These are phyloP conservation scores for Hypercompe scribonia DNA, from an alignment of 2,888 invertebrate genomes.

Conservation along the genomic window DNA sequence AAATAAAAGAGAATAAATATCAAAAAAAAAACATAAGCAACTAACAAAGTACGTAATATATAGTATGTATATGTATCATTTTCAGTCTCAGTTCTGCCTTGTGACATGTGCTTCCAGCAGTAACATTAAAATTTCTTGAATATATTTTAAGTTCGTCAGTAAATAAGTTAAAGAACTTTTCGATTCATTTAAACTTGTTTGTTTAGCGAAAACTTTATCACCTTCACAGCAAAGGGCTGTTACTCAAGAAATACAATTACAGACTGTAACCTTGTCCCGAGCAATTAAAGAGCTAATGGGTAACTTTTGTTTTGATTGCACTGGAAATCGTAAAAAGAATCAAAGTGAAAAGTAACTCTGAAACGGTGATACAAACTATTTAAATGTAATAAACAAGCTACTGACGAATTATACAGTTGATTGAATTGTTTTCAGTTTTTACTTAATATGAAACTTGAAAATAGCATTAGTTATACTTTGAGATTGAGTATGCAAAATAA, in stretches of 20 bases:
- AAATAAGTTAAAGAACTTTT: neutral
- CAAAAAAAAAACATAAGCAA: no score
- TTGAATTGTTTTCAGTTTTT: neutral
- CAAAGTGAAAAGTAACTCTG: constrained; percentile 15
- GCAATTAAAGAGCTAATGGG: constrained; percentile 42
- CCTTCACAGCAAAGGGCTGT: neutral
- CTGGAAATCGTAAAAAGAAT: constrained; percentile 35
- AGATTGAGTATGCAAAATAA: no score
- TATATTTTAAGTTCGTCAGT: neutral
- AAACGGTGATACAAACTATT: neutral
- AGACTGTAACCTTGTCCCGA: constrained; percentile 35
- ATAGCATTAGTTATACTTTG: neutral
- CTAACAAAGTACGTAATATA: no score
- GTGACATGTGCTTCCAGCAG: neutral
- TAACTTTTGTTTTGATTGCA: constrained; percentile 41
- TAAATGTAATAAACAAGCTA: neutral
- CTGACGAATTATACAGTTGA: neutral
- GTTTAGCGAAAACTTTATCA: neutral
- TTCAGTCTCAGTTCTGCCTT: neutral
- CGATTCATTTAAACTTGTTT: neutral
- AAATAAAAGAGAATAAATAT: no score
- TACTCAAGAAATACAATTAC: constrained; percentile 41
- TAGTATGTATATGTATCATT: no score
- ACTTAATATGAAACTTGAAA: neutral
- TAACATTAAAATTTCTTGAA: neutral